phyloP scores from a whole-genome alignment of 1,140 invertebrate genomes.

The Ganaspis sp. region DNA sequence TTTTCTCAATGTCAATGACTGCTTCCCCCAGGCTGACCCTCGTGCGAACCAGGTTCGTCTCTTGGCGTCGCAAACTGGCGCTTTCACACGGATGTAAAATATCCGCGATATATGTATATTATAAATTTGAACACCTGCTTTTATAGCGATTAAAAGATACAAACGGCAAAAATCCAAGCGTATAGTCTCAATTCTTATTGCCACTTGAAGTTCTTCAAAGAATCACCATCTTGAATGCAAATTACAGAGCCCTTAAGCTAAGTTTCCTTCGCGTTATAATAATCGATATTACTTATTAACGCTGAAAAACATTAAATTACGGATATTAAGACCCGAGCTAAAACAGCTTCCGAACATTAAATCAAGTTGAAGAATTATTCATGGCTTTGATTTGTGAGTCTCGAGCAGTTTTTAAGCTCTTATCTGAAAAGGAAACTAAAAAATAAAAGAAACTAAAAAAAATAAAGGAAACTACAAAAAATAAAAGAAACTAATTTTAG shows the following conservation, averaged over 20 bases:
- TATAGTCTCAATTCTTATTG: neutral
- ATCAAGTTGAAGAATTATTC: too few species aligned
- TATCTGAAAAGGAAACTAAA: too few species aligned
- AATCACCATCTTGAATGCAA: neutral
- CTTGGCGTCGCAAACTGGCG: conserved; percentile 43
- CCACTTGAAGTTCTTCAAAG: neutral
- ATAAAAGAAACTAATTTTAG: too few species aligned
- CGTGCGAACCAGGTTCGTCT: conserved; percentile 50
- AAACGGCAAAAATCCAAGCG: neutral
- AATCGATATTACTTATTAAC: neutral
- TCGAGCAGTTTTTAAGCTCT: too few species aligned
- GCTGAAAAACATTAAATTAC: neutral
- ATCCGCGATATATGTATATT: conserved; percentile 35
- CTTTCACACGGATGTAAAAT: conserved; percentile 65
- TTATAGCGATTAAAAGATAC: neutral
- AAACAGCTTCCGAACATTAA: too few species aligned
- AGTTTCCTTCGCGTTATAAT: neutral
- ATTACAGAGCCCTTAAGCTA: neutral
- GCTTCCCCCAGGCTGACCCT: conserved; percentile 59
- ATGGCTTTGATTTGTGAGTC: too few species aligned
- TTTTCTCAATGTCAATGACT: conserved; percentile 70
- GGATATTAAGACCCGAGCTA: neutral
- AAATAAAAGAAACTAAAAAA: too few species aligned
- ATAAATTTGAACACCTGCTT: neutral
- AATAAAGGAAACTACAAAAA: too few species aligned